phyloP scores from a whole-genome alignment of 2,888 invertebrate genomes.

The Vesta saturnalis region DNA sequence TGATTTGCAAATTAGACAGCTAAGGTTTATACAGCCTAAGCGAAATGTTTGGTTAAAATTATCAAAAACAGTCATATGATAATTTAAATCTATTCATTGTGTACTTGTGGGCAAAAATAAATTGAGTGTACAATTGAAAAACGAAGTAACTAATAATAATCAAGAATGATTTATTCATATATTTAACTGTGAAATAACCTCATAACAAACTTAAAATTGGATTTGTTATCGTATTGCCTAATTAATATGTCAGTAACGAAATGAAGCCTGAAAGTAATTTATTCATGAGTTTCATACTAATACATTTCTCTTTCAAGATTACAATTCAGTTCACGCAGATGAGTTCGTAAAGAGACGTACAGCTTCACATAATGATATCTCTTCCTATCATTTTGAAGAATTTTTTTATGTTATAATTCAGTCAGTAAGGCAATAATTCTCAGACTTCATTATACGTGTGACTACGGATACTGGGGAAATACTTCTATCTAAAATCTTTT shows the following conservation, averaged over 20 bases:
- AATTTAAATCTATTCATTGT: no score
- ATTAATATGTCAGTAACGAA: slow-evolving; percentile 28
- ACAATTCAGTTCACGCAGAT: slow-evolving; percentile 34
- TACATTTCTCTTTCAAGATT: slow-evolving; percentile 30
- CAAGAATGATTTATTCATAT: slow-evolving; percentile 5
- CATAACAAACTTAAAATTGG: slow-evolving; percentile 19
- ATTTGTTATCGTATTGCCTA: slow-evolving; percentile 24
- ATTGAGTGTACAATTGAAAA: neutral
- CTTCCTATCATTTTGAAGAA: slow-evolving; percentile 17
- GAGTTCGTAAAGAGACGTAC: slow-evolving; percentile 29
- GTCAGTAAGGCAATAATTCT: slow-evolving; percentile 27
- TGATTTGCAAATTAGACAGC: slow-evolving; percentile 13
- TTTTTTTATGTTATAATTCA: slow-evolving; percentile 34
- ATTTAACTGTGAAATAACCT: slow-evolving; percentile 9
- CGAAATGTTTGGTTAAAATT: slow-evolving; percentile 4
- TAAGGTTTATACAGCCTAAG: slow-evolving; percentile 2
- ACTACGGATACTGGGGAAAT: slow-evolving; percentile 26
- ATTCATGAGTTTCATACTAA: slow-evolving; percentile 35
- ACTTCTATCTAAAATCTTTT: slow-evolving; percentile 29
- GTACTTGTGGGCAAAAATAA: neutral
- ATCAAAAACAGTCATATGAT: neutral
- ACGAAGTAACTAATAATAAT: neutral
- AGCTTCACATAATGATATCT: slow-evolving; percentile 22
- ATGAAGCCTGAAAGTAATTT: slow-evolving; percentile 31
- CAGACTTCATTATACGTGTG: slow-evolving; percentile 33